Evolutionary conservation across 64 coral and sea anemone species (phyloP).

Genomic region (Stichodactyla mertensii): DNA sequence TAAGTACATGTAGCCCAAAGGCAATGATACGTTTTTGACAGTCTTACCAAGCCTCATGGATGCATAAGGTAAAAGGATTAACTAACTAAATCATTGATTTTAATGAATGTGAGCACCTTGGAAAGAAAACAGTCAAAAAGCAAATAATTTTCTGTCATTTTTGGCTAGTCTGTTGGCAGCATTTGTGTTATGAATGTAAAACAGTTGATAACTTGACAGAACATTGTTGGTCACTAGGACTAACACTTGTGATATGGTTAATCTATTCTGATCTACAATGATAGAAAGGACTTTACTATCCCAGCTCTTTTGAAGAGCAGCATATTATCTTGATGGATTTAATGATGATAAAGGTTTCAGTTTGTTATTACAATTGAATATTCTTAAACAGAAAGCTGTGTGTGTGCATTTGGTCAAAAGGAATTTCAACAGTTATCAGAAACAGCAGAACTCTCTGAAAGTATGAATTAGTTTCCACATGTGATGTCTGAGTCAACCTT

Average conservation of each 20-base stretch:
- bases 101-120: constrained; percentile 4
- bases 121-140: neutral
- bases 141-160: constrained; percentile 10
- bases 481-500: too few species aligned
- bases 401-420: too few species aligned
- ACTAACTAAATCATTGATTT: neutral
- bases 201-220: neutral
- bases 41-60: neutral
- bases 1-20: neutral
- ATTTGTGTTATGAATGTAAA: neutral
- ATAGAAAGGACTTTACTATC: neutral
- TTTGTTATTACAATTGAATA: neutral
- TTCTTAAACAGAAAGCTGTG: too few species aligned
- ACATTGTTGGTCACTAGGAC: neutral
- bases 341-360: neutral
- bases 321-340: neutral
- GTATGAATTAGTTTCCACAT: neutral
- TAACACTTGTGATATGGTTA: neutral
- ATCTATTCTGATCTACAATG: neutral
- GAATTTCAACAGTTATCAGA: neutral
- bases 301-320: neutral
- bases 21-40: neutral
- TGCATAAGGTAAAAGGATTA: neutral
- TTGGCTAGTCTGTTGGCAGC: neutral
- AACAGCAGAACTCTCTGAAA: neutral